Conservation (phyloP, 2,113 vertebrate species). For the Ochotona curzoniae region DNA sequence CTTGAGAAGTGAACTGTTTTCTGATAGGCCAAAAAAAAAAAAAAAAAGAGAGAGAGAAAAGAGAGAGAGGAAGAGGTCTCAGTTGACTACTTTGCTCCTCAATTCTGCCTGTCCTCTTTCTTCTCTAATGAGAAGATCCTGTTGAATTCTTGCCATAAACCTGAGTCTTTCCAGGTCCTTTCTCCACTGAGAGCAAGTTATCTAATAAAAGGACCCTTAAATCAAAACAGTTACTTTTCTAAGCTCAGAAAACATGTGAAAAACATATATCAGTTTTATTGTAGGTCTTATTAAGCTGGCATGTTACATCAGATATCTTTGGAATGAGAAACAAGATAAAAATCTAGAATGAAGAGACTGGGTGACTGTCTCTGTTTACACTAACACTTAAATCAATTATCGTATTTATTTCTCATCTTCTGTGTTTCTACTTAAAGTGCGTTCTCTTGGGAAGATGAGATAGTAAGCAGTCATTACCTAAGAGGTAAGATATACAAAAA, state of each 20-base stretch:
- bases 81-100: slow-evolving; percentile 32
- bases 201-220: slow-evolving; percentile 57
- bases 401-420: slow-evolving; percentile 37
- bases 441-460: slow-evolving; percentile 5
- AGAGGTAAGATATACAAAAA: slow-evolving; percentile 28
- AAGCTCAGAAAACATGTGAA: slow-evolving; percentile 48
- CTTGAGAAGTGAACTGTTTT: slow-evolving; percentile 45
- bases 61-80: background rate
- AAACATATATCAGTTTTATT: slow-evolving; percentile 63
- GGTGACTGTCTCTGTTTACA: slow-evolving; percentile 42
- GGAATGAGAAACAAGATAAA: slow-evolving; percentile 52
- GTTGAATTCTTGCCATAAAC: slow-evolving; percentile 48
- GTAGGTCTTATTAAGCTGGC: slow-evolving; percentile 31
- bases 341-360: slow-evolving; percentile 63
- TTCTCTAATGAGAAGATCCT: slow-evolving; percentile 12
- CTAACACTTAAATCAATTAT: slow-evolving; percentile 51
- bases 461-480: slow-evolving; percentile 20
- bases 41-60: background rate
- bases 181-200: background rate
- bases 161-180: slow-evolving; percentile 35
- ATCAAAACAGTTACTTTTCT: slow-evolving; percentile 56
- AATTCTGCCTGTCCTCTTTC: slow-evolving; percentile 29
- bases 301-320: slow-evolving; percentile 24
- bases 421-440: slow-evolving; percentile 38
- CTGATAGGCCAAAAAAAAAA: background rate